Percentiles rank a stretch among this genome's conserved stretches.
These are phyloP conservation scores for Dromococcyx pavoninus DNA, from an alignment of 2,797 vertebrate genomes.

Conservation along the genomic window DNA sequence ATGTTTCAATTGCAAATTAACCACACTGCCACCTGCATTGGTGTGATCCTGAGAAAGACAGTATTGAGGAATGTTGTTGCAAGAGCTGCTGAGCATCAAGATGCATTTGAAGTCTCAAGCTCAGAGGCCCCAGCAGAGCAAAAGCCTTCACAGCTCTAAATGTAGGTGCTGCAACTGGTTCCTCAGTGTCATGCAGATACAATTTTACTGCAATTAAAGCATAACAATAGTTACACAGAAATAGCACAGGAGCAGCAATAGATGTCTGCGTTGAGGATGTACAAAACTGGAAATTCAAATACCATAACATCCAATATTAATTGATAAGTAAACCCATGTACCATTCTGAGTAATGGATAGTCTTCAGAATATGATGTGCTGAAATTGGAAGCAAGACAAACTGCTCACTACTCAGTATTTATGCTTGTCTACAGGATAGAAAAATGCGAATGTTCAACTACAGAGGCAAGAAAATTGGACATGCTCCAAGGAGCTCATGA, in stretches of 20 bases:
- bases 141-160: not conserved
- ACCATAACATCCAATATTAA: not conserved
- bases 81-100: not conserved
- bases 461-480: constrained; percentile 16
- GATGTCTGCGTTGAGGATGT: rapidly evolving
- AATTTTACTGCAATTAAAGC: not conserved
- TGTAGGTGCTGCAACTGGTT: not conserved
- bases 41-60: not conserved
- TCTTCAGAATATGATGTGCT: not conserved
- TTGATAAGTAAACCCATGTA: constrained; percentile 9
- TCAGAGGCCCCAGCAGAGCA: not conserved
- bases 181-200: not conserved
- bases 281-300: not conserved
- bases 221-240: not conserved
- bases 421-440: not conserved
- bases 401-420: constrained; percentile 29
- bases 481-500: constrained; percentile 49
- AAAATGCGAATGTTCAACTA: constrained; percentile 24
- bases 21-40: not conserved
- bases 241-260: not conserved
- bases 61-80: not conserved
- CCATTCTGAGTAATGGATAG: not conserved
- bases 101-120: not conserved
- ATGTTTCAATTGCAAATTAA: not conserved
- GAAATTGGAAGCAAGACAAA: constrained; percentile 34